Evolutionary conservation across 1,140 invertebrate genomes (phyloP), one percentile per base, ranked within the genome.

Genomic region (Carposina sasakii): DNA sequence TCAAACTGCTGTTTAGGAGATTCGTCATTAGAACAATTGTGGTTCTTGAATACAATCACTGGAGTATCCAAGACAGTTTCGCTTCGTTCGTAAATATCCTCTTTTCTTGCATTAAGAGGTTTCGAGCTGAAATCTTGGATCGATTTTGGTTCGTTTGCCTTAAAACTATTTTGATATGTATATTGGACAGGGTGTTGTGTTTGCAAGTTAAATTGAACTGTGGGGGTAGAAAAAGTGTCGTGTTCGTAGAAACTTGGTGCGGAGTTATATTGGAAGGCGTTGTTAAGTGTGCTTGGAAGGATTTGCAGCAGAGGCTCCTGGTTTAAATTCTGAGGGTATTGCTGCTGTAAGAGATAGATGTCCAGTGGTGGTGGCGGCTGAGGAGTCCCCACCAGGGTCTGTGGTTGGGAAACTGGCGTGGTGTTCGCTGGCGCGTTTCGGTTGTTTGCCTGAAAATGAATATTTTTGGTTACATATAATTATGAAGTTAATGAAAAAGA

Each of bases 11-110:
- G 30, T 28, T 37, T 30, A 17, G n/a, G n/a, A n/a, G n/a, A 61
- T 13, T 63, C 52, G 10, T 67, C 62, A 16, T 46, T 17, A 3
- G 63, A 48, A 37, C 77, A 83, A 37, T 79, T 76, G 16, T 66
- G 63, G 49, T 79, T 52, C 58, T 79, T 81, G 44, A 79, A 81
- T 1, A 83, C 74, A 57, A 67, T 64, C 4, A 81, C 67, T 21
- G 76, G 53, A 24, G 71, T 58, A 23, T 44, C 37, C 3, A 47
- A 41, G 2, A 50, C 21, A 21, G 40, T 36, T 28, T 47, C 39
- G 21, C 54, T 19, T 49, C 50, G 48, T 50, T 58, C 53, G 23
- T 20, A 31, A 22, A 31, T 22, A 10, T 37, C 55, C 42, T 59
- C 62, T 62, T 56, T 48, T 13, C 31, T n/a, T n/a, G n/a, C n/a